Percentiles rank a stretch among this genome's conserved stretches.
These are phyloP conservation scores for Chiloscyllium plagiosum DNA, from an alignment of 2,113 vertebrate genomes.

Conservation along the genomic window DNA sequence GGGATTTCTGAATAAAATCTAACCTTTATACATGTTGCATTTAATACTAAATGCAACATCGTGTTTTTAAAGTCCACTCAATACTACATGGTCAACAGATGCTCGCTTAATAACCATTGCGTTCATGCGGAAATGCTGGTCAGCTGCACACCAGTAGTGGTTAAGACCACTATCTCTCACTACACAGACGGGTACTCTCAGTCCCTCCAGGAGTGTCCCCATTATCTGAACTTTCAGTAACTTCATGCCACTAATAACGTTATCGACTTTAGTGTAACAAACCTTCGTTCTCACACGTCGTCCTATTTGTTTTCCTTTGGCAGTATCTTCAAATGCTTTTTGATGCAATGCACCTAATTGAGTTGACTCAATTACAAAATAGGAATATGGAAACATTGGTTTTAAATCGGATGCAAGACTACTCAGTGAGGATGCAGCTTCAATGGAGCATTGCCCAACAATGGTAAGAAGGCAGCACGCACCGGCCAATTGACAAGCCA, in stretches of 20 bases:
- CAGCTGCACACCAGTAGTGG: background rate
- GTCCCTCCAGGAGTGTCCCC: background rate
- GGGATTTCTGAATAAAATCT: background rate
- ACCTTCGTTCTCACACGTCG: background rate
- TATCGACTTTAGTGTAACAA: no score
- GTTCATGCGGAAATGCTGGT: background rate
- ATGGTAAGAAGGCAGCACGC: no score
- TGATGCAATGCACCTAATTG: background rate
- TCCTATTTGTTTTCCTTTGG: background rate
- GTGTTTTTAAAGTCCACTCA: no score
- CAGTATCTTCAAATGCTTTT: background rate
- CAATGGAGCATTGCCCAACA: background rate
- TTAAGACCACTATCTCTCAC: background rate
- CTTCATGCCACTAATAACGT: background rate
- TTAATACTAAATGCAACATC: background rate
- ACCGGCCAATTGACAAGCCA: background rate
- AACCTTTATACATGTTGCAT: background rate
- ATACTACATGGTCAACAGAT: background rate
- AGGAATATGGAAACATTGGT: background rate
- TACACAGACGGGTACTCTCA: background rate
- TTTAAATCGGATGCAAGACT: background rate
- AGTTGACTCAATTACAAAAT: background rate
- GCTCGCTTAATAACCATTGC: background rate
- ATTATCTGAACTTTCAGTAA: background rate
- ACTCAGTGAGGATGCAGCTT: background rate